These are phyloP conservation scores for Noctilio leporinus DNA, from an alignment of 2,113 vertebrate genomes.

Conservation along the genomic window DNA sequence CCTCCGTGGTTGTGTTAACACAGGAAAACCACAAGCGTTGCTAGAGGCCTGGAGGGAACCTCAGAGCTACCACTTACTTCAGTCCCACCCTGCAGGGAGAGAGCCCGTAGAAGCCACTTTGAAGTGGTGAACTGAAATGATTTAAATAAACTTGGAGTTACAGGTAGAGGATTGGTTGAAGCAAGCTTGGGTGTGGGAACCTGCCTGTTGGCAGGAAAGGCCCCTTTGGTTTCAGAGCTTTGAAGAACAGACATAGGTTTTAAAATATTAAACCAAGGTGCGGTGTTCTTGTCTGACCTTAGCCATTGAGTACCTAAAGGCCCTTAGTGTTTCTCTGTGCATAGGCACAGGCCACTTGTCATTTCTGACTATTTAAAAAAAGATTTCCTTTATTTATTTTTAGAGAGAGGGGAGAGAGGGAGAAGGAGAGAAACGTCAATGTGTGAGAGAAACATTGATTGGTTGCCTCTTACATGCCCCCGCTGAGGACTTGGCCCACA, in stretches of 20 bases:
- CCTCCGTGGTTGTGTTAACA: neutral
- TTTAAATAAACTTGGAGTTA: neutral
- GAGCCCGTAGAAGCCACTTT: neutral
- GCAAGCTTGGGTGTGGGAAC: neutral
- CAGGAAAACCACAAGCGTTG: neutral
- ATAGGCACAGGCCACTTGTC: neutral
- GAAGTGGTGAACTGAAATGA: neutral
- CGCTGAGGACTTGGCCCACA: too few relatives aligned
- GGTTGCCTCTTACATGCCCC: too few relatives aligned
- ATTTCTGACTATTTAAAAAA: neutral
- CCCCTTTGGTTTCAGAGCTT: neutral
- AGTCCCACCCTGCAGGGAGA: neutral
- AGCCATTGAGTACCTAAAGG: neutral
- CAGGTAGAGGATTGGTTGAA: neutral
- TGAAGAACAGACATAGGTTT: neutral
- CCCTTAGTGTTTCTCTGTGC: neutral
- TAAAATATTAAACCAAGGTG: neutral
- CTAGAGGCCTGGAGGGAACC: neutral
- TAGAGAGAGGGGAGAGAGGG: too few relatives aligned
- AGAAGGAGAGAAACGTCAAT: too few relatives aligned
- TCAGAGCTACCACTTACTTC: neutral
- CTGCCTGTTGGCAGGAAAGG: neutral
- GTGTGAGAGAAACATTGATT: too few relatives aligned
- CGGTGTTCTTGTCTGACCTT: neutral
- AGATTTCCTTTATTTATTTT: too few relatives aligned